Evolutionary conservation across 2,888 invertebrate species (phyloP), one percentile per base, ranked within the genome.

Genomic region (Peribatodes rhomboidaria): DNA sequence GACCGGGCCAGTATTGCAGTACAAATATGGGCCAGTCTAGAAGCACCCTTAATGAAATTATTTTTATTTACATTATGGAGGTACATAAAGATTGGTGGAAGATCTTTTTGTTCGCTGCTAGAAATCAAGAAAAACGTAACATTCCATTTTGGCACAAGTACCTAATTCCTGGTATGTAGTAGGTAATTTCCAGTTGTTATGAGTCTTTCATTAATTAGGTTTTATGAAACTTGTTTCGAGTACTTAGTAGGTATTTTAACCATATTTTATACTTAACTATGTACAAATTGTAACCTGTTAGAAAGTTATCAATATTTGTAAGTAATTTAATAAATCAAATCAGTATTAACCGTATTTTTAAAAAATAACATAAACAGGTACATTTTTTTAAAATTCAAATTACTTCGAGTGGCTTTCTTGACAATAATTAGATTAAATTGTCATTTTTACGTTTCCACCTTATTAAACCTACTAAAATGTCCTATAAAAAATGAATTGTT

Each of bases 301-400:
- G 7, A 8, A 16, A 41, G 1, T 18, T 9, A 20, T 42, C 11
- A 10, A 42, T 42, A 42, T 18, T 10, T 20, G 9, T 41, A n/a
- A 16, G 16, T 18, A 42, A 1, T 27, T 27, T 49, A 49, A 9
- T 31, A 10, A 49, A 49, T 11, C 4, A 49, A 31, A 59, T 53
- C 52, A 52, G 52, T 55, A 54, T 56, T 22, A 35, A 39, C 18
- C 41, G 27, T 22, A 35, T 52, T 56, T 59, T n/a, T n/a, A n/a
- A 56, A 27, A 27, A 46, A 27, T 0, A 8, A 27, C 2, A 44
- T 22, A n/a, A 27, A 46, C 1, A 16, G 14, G 13, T 2, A 0
- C 6, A 1, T n/a, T 27, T 16, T 46, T 46, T 14, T n/a, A 1
- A 18, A 42, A 42, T 11, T 18, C 1, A 16, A 14, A 22, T 31